Conservation (phyloP, 2,888 invertebrate genomes). For the Nemoura dubitans region DNA sequence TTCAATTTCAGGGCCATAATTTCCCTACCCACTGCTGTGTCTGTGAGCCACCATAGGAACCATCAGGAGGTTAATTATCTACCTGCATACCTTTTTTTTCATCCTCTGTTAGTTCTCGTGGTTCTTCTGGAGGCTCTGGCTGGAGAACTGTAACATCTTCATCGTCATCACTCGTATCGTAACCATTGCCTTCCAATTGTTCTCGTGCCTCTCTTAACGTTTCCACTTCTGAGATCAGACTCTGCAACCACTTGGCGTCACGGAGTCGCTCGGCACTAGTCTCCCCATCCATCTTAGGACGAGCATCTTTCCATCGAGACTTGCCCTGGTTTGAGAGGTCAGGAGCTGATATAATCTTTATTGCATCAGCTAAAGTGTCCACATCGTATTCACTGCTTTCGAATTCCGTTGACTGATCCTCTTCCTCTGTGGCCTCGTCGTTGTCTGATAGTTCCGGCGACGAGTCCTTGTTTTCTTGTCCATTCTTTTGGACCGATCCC, state of each 20-base stretch:
- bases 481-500: background rate
- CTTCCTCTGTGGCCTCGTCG: slow-evolving; percentile 44
- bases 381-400: slow-evolving; percentile 54
- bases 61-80: too few species aligned
- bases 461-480: background rate
- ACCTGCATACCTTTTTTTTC: slow-evolving; percentile 77
- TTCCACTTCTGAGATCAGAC: slow-evolving; percentile 45
- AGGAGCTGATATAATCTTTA: slow-evolving; percentile 56
- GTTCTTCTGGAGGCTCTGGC: slow-evolving; percentile 60
- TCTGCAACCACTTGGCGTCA: slow-evolving; percentile 33
- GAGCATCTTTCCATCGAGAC: slow-evolving; percentile 41
- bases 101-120: slow-evolving; percentile 67
- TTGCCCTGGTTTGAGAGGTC: slow-evolving; percentile 58
- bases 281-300: background rate
- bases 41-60: too few species aligned
- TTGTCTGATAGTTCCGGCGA: background rate
- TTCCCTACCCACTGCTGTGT: too few species aligned
- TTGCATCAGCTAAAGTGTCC: slow-evolving; percentile 42
- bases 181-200: slow-evolving; percentile 57
- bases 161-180: slow-evolving; percentile 58
- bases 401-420: slow-evolving; percentile 58
- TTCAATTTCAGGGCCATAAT: too few species aligned
- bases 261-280: background rate
- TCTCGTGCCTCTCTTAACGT: slow-evolving; percentile 44
- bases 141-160: slow-evolving; percentile 58